Evolutionary conservation across 2,113 vertebrate species (phyloP).

Genomic region (Taxidea taxus): DNA sequence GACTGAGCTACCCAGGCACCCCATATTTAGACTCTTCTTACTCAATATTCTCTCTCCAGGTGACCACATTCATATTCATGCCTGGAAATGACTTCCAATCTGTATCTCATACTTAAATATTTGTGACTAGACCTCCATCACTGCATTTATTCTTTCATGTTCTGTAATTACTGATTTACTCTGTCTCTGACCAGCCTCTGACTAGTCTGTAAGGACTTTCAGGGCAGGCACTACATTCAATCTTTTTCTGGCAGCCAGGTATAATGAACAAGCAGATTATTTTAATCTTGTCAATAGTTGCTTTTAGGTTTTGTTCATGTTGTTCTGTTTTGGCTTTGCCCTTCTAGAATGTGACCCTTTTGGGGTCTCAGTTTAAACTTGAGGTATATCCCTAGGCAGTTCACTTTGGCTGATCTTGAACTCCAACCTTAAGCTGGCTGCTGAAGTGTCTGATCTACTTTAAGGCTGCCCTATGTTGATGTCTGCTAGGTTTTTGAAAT

Average conservation of each 20-base stretch:
- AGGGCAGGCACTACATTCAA: not conserved
- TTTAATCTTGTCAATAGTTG: not conserved
- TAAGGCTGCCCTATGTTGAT: not conserved
- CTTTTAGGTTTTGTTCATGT: constrained; percentile 23
- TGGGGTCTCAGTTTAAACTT: not conserved
- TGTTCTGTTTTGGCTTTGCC: not conserved
- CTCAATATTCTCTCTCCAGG: not conserved
- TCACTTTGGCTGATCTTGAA: not conserved
- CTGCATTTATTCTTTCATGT: not conserved
- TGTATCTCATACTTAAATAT: not conserved
- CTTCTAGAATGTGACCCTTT: not conserved
- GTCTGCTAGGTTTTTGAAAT: not conserved
- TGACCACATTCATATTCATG: not conserved
- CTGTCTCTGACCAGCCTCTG: not conserved
- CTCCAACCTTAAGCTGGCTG: not conserved
- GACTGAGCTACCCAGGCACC: no score
- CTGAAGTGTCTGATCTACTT: not conserved
- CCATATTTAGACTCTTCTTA: not conserved
- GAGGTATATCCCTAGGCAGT: not conserved
- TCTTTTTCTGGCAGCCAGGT: not conserved
- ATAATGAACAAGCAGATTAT: not conserved
- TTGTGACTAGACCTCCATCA: not conserved
- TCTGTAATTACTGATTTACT: constrained; percentile 16
- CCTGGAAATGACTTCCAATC: not conserved
- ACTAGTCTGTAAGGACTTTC: not conserved